These are phyloP conservation scores for Hippocampus comes DNA, from an alignment of 2,113 vertebrate species.

Conservation along the genomic window DNA sequence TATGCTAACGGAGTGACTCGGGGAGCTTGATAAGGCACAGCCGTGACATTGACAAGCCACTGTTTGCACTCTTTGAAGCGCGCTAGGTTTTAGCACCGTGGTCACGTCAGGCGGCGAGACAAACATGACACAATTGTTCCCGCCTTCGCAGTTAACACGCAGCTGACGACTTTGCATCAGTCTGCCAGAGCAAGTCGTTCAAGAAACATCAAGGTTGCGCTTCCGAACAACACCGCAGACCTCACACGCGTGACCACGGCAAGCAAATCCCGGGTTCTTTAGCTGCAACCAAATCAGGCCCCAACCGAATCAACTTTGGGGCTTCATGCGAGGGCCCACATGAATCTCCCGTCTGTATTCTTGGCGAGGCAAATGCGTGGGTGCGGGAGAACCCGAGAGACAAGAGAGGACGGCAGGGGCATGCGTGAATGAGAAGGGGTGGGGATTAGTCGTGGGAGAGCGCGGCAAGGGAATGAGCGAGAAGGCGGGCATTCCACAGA, in stretches of 20 bases:
- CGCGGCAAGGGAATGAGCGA: slow-evolving; percentile 60
- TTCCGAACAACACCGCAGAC: slow-evolving; percentile 9
- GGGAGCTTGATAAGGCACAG: slow-evolving; percentile 27
- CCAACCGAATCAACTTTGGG: not conserved
- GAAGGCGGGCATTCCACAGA: slow-evolving; percentile 61
- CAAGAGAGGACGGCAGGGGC: slow-evolving; percentile 41
- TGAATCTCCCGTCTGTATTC: slow-evolving; percentile 11
- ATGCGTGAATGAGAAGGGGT: slow-evolving; percentile 63
- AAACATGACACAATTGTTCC: slow-evolving; percentile 22
- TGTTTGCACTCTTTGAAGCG: slow-evolving; percentile 51
- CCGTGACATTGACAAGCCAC: slow-evolving; percentile 49
- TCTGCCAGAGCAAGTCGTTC: slow-evolving; percentile 17
- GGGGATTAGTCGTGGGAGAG: slow-evolving; percentile 70
- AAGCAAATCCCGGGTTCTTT: slow-evolving; percentile 28
- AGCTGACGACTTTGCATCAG: slow-evolving; percentile 22
- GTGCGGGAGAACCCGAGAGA: slow-evolving; percentile 11
- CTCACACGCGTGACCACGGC: slow-evolving; percentile 33
- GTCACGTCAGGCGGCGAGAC: slow-evolving; percentile 23
- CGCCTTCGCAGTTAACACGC: slow-evolving; percentile 35
- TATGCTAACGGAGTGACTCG: slow-evolving; percentile 1
- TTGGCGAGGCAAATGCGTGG: slow-evolving; percentile 8
- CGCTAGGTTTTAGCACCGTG: slow-evolving; percentile 44
- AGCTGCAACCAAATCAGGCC: slow-evolving; percentile 27
- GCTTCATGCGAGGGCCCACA: not conserved
- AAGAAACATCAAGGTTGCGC: slow-evolving; percentile 25